Conservation (phyloP, 2,888 invertebrate genomes). For the Metallyticus violacea region DNA sequence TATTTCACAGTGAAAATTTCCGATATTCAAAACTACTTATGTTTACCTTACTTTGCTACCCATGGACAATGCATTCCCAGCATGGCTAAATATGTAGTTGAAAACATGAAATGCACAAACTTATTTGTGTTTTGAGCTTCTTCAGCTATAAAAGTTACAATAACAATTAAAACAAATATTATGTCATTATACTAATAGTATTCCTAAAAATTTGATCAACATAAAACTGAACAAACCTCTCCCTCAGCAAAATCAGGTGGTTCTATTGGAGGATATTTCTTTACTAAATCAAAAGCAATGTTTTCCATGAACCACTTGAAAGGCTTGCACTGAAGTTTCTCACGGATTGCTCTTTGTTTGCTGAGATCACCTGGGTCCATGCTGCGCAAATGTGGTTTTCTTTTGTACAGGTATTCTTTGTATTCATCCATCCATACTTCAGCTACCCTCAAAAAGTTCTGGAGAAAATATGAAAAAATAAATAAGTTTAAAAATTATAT, state of each 20-base stretch:
- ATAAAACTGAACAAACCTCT: conserved; percentile 59
- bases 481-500: background rate
- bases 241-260: conserved; percentile 81
- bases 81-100: no score
- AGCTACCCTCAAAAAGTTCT: conserved; percentile 90
- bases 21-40: no score
- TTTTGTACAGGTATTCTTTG: conserved; percentile 79
- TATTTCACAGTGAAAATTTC: no score
- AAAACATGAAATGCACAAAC: no score
- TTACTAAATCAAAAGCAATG: conserved; percentile 84
- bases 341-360: conserved; percentile 71
- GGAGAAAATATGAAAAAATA: conserved; percentile 27
- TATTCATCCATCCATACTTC: conserved; percentile 99
- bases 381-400: conserved; percentile 70
- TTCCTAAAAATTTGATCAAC: no score
- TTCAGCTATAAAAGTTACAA: no score
- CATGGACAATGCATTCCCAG: no score
- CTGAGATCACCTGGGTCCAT: conserved; percentile 81
- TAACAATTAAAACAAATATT: no score
- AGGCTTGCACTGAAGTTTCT: conserved; percentile 76
- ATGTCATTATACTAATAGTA: no score
- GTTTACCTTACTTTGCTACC: no score
- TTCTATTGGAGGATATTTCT: conserved; percentile 84
- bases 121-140: no score
- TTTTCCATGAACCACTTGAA: conserved; percentile 95